phyloP scores from a whole-genome alignment of 2,888 invertebrate genomes.

The Epistrophe eligans region DNA sequence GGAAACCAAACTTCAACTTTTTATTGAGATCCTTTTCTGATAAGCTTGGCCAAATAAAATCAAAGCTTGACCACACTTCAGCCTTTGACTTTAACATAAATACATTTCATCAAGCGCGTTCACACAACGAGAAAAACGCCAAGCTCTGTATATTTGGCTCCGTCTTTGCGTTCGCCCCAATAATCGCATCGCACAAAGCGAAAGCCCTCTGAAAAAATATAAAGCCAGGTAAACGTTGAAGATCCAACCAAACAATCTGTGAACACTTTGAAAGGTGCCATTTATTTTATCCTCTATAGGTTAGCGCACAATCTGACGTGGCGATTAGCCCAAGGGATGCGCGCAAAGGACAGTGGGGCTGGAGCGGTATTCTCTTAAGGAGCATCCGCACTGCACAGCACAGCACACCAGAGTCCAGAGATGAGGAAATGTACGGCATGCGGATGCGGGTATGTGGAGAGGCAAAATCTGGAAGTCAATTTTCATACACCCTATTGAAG shows the following conservation, averaged over 20 bases:
- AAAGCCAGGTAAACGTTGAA: constrained; percentile 67
- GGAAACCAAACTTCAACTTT: too few species aligned
- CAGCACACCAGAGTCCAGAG: not conserved
- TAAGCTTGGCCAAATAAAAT: not conserved
- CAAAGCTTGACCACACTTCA: not conserved
- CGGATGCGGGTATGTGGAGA: constrained; percentile 35
- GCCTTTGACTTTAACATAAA: constrained; percentile 6
- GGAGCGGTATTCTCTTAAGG: constrained; percentile 27
- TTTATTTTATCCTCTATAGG: constrained; percentile 76
- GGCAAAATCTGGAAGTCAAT: constrained; percentile 75
- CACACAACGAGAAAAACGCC: constrained; percentile 7
- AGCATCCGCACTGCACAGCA: constrained; percentile 20
- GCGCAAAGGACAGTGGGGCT: constrained; percentile 40
- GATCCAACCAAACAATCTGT: constrained; percentile 75
- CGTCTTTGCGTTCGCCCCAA: constrained; percentile 13
- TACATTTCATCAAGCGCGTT: constrained; percentile 30
- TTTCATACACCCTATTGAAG: constrained; percentile 75
- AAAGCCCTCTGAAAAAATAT: constrained; percentile 51
- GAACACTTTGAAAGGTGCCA: constrained; percentile 76
- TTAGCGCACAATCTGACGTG: constrained; percentile 76
- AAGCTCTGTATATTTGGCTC: too few species aligned
- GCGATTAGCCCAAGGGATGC: constrained; percentile 73
- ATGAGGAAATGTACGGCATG: not conserved
- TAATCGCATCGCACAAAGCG: constrained; percentile 38
- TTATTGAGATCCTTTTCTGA: not conserved